These are phyloP conservation scores for Chondrosia reniformis DNA, from an alignment of 37 sponge, comb jelly and placozoan species.

Conservation along the genomic window DNA sequence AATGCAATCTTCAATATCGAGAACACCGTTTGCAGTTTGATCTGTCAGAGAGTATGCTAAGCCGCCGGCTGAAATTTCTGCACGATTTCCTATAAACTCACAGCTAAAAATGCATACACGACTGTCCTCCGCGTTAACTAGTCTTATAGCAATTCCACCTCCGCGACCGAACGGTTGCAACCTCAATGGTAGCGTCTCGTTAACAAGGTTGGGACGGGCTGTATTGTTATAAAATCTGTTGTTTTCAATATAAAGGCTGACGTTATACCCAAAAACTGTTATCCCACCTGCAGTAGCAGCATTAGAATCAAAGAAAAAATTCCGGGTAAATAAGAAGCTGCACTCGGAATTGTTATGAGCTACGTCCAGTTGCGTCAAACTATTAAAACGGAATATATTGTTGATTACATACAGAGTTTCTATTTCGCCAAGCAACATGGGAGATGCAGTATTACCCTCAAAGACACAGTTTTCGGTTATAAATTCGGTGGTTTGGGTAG, in stretches of 20 bases:
- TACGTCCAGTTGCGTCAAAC: not conserved
- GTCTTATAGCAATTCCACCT: not conserved
- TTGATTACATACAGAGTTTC: not conserved
- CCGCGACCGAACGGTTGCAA: not conserved
- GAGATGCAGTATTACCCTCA: not conserved
- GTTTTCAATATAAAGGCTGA: not conserved
- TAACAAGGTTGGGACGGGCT: not conserved
- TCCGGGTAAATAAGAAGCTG: not conserved
- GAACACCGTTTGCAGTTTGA: not conserved
- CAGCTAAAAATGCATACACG: not conserved
- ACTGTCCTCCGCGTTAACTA: not conserved
- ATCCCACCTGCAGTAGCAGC: not conserved
- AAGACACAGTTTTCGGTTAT: conserved; percentile 49
- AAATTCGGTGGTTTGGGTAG: conserved; percentile 7
- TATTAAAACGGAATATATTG: not conserved
- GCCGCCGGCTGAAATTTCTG: conserved; percentile 7
- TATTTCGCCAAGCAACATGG: not conserved
- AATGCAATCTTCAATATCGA: not conserved
- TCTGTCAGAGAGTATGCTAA: not conserved
- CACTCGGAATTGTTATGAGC: not conserved
- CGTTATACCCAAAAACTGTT: no score
- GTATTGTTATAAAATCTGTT: not conserved
- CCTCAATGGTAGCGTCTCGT: not conserved
- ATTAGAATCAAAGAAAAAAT: not conserved
- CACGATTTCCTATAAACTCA: not conserved